These are phyloP conservation scores for Cyprinodon tularosa DNA, from an alignment of 2,113 vertebrate genomes.

Conservation along the genomic window DNA sequence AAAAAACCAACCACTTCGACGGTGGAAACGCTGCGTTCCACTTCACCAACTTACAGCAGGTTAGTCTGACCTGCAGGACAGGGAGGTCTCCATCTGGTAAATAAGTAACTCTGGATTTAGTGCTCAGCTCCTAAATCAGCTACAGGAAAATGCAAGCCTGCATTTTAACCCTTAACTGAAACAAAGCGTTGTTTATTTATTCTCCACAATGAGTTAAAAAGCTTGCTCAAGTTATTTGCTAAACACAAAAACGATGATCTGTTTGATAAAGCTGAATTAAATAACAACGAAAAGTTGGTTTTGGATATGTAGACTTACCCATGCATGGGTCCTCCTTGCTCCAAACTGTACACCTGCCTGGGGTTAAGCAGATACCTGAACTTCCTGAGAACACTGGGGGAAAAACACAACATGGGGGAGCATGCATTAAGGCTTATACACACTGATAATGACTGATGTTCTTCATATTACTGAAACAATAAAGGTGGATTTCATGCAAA, in stretches of 20 bases:
- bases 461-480: neutral
- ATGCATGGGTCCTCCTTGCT: conserved; percentile 82
- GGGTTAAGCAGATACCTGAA: conserved; percentile 93
- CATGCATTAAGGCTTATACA: neutral
- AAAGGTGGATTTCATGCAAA: neutral
- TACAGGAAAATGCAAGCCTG: neutral
- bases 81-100: conserved; percentile 3
- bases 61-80: conserved; percentile 16
- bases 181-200: neutral
- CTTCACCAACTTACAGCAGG: conserved; percentile 32
- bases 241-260: neutral
- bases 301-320: conserved; percentile 80
- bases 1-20: conserved; percentile 9
- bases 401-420: neutral
- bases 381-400: conserved; percentile 87
- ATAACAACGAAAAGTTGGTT: neutral
- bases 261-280: too few species aligned
- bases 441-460: neutral
- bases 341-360: conserved; percentile 89
- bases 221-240: neutral
- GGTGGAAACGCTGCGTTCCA: conserved; percentile 10
- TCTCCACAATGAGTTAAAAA: neutral
- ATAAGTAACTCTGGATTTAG: conserved; percentile 13
- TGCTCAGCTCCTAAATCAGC: conserved; percentile 9
- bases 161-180: neutral